Evolutionary conservation across 2,888 invertebrate genomes (phyloP).

Genomic region (Dexiosoma caninum): DNA sequence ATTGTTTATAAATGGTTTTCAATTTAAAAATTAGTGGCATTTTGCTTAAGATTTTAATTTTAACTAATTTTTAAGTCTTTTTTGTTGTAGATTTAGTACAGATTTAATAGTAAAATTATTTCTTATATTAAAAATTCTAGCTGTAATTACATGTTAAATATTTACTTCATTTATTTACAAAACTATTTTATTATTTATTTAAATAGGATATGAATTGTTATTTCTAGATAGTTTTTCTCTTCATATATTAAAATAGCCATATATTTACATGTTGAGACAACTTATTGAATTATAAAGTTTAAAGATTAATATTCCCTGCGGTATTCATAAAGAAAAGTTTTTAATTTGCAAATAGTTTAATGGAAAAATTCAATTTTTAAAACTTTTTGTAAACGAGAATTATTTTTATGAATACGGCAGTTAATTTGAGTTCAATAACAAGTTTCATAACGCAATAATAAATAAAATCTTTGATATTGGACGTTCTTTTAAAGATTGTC

Average conservation of each 20-base stretch:
- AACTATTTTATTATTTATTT: background rate
- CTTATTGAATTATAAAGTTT: background rate
- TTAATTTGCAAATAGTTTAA: too few relatives aligned
- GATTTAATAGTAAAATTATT: conserved; percentile 15
- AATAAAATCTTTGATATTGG: conserved; percentile 13
- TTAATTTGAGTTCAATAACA: background rate
- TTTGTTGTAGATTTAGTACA: conserved; percentile 43
- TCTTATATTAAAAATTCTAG: background rate
- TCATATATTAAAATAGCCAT: background rate
- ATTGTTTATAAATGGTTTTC: conserved; percentile 24
- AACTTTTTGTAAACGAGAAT: too few relatives aligned
- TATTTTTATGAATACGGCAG: too few relatives aligned
- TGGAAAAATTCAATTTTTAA: background rate
- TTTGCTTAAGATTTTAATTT: conserved; percentile 22
- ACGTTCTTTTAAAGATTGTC: conserved; percentile 39
- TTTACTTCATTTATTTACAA: conserved; percentile 9
- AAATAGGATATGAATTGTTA: conserved; percentile 41
- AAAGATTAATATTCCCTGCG: background rate
- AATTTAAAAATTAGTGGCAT: conserved; percentile 53
- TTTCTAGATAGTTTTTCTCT: background rate
- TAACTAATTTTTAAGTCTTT: conserved; percentile 50
- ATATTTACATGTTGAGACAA: conserved; percentile 17
- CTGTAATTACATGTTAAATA: background rate
- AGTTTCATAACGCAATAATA: background rate
- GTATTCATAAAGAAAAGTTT: too few relatives aligned